A percentile compares a stretch with the other conserved stretches of the same genome.
Evolutionary conservation across 2,113 vertebrate genomes (phyloP).

Genomic region (Pyxicephalus adspersus): DNA sequence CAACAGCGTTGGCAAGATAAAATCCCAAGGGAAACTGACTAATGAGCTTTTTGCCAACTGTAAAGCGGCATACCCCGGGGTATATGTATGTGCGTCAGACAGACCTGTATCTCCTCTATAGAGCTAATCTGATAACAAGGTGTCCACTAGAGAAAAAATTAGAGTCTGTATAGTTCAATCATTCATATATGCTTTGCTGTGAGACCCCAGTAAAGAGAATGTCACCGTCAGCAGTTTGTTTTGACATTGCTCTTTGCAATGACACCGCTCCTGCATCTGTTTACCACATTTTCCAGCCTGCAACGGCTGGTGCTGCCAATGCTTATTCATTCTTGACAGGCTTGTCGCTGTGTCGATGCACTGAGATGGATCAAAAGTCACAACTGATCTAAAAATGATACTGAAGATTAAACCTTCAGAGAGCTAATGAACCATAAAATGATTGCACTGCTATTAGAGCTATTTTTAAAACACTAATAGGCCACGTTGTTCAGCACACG

Average conservation of each 20-base stretch:
- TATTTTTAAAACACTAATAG: conserved; percentile 1
- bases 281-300: background rate
- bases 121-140: background rate
- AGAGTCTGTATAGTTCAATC: background rate
- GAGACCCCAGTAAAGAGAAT: background rate
- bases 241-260: background rate
- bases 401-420: background rate
- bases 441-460: background rate
- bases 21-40: background rate
- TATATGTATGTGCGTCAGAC: conserved; percentile 17
- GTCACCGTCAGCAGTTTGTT: background rate
- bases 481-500: background rate
- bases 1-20: conserved; percentile 5
- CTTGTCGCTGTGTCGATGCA: background rate
- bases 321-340: background rate
- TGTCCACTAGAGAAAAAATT: background rate
- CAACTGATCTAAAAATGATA: conserved; percentile 18
- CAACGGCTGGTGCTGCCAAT: background rate
- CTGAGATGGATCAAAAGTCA: conserved; percentile 4
- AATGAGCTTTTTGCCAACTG: conserved; percentile 3
- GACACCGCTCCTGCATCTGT: background rate
- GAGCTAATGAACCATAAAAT: background rate
- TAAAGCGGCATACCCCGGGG: background rate
- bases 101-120: background rate
- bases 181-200: background rate